Percentiles rank a stretch among this genome's conserved stretches.
Evolutionary conservation across 2,113 vertebrate species (phyloP).

Genomic region (Vanacampus margaritifer): DNA sequence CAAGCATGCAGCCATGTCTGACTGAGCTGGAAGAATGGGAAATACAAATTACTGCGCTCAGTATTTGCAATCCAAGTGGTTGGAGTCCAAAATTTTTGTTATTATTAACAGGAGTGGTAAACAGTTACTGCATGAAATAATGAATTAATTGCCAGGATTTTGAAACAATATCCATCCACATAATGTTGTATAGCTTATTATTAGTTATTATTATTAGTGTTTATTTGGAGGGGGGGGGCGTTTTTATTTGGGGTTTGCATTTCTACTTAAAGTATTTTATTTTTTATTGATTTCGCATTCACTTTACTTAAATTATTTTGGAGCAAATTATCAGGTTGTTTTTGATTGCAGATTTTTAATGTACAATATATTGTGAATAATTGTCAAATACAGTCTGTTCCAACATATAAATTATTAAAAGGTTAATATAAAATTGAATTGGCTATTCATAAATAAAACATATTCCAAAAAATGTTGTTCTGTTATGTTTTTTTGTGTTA

Average conservation of each 20-base stretch:
- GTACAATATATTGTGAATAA: not conserved
- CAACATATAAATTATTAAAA: not conserved
- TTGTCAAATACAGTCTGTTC: not conserved
- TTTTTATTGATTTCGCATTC: not conserved
- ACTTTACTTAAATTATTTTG: not conserved
- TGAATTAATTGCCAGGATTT: not conserved
- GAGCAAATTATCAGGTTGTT: not conserved
- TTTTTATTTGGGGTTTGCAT: too few relatives aligned
- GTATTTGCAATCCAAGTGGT: not conserved
- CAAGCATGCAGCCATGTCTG: constrained; percentile 21
- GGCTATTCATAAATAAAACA: not conserved
- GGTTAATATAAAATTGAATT: not conserved
- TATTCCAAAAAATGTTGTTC: not conserved
- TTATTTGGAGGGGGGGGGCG: too few relatives aligned
- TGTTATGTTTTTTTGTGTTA: too few relatives aligned
- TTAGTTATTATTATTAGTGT: too few relatives aligned
- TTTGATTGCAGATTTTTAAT: not conserved
- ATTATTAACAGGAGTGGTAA: not conserved
- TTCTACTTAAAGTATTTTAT: not conserved
- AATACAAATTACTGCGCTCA: not conserved
- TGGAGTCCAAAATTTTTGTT: not conserved
- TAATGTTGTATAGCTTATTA: too few relatives aligned
- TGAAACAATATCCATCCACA: not conserved
- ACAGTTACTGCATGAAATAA: too few relatives aligned
- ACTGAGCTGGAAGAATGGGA: constrained; percentile 7